Conservation (phyloP, 2,113 vertebrate genomes). For the Charadrius vociferus region DNA sequence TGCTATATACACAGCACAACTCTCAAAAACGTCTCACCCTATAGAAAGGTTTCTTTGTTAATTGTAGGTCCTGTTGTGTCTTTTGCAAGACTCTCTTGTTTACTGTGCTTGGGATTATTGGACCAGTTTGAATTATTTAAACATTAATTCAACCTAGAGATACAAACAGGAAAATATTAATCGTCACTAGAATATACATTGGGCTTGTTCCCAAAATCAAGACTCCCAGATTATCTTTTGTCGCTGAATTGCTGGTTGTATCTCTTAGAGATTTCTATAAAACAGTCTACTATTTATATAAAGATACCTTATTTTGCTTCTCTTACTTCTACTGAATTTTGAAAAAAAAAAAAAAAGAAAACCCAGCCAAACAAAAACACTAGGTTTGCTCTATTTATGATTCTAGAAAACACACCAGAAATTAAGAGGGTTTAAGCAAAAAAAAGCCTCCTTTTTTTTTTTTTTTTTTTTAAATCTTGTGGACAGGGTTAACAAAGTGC, state of each 20-base stretch:
- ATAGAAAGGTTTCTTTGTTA: not conserved
- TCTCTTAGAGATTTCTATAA: not conserved
- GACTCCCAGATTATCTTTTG: not conserved
- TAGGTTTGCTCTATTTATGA: not conserved
- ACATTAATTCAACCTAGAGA: not conserved
- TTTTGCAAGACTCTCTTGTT: not conserved
- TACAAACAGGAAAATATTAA: not conserved
- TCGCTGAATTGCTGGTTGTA: not conserved
- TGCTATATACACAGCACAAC: not conserved
- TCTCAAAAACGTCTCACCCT: not conserved
- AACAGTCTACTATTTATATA: not conserved
- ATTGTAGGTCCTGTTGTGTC: not conserved
- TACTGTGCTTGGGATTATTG: not conserved
- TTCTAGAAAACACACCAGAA: not conserved
- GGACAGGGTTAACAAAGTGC: not conserved
- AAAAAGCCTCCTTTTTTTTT: rapidly evolving
- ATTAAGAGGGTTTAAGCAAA: not conserved
- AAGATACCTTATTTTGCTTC: not conserved
- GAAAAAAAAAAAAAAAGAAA: rapidly evolving
- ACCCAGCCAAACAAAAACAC: no score
- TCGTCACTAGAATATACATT: not conserved
- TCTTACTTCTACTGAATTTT: not conserved
- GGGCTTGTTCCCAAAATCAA: not conserved
- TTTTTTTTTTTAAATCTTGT: not conserved
- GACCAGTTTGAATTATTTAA: not conserved